Evolutionary conservation across 2,888 invertebrate species (phyloP), one percentile per base, ranked within the genome.

Genomic region (Stenolophus ochropezus): DNA sequence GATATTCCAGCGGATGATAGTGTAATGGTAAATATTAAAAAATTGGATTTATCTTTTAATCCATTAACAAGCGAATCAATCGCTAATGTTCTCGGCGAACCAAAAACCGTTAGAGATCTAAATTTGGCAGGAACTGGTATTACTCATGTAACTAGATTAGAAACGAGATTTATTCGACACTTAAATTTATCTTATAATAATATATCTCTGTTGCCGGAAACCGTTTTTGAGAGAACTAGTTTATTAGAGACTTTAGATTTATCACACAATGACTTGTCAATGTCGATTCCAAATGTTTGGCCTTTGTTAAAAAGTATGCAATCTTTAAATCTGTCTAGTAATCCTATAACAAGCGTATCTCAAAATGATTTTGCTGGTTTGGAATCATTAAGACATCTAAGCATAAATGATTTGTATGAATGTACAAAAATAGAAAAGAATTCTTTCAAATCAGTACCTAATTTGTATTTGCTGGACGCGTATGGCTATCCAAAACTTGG

Each of bases 21-120:
- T 85, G 94, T 96, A 0, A 93, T 97, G 91, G 96, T 96, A 0
- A 97, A 96, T 86, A 94, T 97, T 2, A 97, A 97, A 87, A 92
- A 94, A 83, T 90, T 97, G 5, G 97, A 97, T 89, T 89, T 97
- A 6, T 96, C 96, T 1, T 95, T 93, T 84, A 97, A 97, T 90
- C 96, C 96, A 0, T 88, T 97, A 0, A 93, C 94, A 0, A 91
- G 92, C 77, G 94, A 94, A 85, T 93, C 96, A 0, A 91, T 97
- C 0, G 91, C 89, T 61, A 95, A 94, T 86, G 93, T 97, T 78
- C 89, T 97, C 0, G 95, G 94, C 25, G 97, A 97, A 87, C 97
- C 97, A 0, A 97, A 97, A 90, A 96, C 97, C 0, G 94, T 96
- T 0, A 90, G 96, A 53, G 93, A 94, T 81, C 89, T 97, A 11